Evolutionary conservation across 2,888 invertebrate genomes (phyloP), one percentile per base, ranked within the genome.

Genomic region (Patella ulyssiponensis): DNA sequence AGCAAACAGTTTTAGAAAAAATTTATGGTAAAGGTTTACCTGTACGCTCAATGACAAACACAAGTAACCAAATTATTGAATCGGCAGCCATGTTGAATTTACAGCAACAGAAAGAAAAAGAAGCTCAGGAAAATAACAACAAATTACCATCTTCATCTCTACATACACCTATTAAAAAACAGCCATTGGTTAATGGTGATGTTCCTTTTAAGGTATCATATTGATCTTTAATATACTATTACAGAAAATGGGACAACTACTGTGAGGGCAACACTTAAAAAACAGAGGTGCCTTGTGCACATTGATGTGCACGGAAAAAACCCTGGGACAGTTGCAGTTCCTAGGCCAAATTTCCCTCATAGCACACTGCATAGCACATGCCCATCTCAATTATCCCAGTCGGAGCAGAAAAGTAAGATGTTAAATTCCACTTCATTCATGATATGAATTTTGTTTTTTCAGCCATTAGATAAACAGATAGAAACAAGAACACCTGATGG

Each of bases 401-500:
- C 9, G 4, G 33, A 5, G 33, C 33, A 44, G 44, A 44, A 44
- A 9, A 9, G 44, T 44, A 44, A 9, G 9, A 44, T 7, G 44
- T 44, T 9, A 44, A 44, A 44, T 9, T 9, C 44, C 44, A 44
- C 5, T 9, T 44, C 44, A 44, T 44, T 44, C 44, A 7, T 73
- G 27, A 58, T 64, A 33, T 27, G 64, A 74, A 74, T 20, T 74
- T 54, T 74, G 74, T 77, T 14, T 69, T 77, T 78, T 9, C 81
- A 89, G 89, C 89, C 88, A n/a, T 85, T 83, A 80, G 88, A 92
- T 88, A 95, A 97, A 85, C 98, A 98, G 93, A 96, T 98, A 33
- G 98, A 98, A 93, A 97, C 97, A 0, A 94, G 96, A 82, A 96
- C 97, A 4, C 95, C 97, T 1, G 98, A 98, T 92, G 99, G 99